Evolutionary conservation across 2,113 vertebrate genomes (phyloP).

Genomic region (Tachysurus fulvidraco): DNA sequence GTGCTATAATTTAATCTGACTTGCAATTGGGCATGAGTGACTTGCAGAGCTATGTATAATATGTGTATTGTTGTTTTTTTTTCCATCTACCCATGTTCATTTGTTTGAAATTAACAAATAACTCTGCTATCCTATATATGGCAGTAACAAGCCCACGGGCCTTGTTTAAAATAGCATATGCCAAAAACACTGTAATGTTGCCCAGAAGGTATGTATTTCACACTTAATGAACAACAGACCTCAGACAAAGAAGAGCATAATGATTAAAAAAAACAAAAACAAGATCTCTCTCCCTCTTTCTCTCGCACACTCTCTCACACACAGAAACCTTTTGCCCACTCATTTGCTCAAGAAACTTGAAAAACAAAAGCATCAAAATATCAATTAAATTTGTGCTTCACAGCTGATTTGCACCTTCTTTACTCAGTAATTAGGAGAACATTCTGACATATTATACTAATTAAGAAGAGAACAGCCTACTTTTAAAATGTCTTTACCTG

Average conservation of each 20-base stretch:
- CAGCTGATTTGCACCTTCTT: constrained; percentile 66
- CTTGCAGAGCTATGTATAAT: neutral
- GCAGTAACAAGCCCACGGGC: constrained; percentile 45
- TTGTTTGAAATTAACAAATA: constrained; percentile 35
- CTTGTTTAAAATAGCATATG: constrained; percentile 56
- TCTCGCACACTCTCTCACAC: constrained; percentile 35
- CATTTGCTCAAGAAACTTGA: constrained; percentile 45
- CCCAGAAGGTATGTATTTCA: constrained; percentile 49
- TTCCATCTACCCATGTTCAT: constrained; percentile 37
- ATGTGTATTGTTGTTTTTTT: constrained; percentile 1
- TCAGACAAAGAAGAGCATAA: constrained; percentile 26
- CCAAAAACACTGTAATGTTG: constrained; percentile 49
- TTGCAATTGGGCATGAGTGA: constrained; percentile 7
- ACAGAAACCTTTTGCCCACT: constrained; percentile 24
- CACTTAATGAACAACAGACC: constrained; percentile 51
- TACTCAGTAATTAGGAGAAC: constrained; percentile 64
- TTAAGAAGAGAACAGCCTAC: constrained; percentile 63
- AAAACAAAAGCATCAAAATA: constrained; percentile 62
- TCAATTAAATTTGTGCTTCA: constrained; percentile 67
- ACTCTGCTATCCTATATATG: constrained; percentile 37
- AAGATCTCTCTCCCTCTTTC: neutral
- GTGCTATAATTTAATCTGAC: constrained; percentile 32
- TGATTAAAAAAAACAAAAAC: constrained; percentile 3
- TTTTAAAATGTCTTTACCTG: constrained; percentile 46
- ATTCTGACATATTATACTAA: constrained; percentile 62